Evolutionary conservation across 2,113 vertebrate species (phyloP).

Genomic region (Chloroceryle aenea): DNA sequence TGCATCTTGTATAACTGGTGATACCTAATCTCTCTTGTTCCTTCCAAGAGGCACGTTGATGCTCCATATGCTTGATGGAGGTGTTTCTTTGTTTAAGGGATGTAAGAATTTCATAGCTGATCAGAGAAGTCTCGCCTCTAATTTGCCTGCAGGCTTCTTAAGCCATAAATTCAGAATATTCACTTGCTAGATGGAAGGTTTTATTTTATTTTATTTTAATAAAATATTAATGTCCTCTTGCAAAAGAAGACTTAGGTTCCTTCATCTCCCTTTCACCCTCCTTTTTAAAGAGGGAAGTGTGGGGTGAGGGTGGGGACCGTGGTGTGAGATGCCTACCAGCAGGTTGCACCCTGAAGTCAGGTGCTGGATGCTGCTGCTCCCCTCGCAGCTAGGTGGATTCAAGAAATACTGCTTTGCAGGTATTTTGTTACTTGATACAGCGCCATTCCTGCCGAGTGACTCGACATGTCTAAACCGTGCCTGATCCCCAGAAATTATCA

Average conservation of each 20-base stretch:
- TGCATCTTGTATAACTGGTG: constrained; percentile 50
- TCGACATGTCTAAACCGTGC: not conserved
- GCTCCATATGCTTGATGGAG: constrained; percentile 53
- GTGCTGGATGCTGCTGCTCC: not conserved
- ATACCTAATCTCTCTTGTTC: constrained; percentile 41
- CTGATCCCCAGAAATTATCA: not conserved
- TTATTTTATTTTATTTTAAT: not conserved
- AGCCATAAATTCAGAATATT: not conserved
- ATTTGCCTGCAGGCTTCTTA: constrained; percentile 19
- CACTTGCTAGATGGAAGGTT: not conserved
- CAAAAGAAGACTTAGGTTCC: not conserved
- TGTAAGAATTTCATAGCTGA: not conserved
- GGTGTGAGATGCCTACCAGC: not conserved
- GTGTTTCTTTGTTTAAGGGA: constrained; percentile 36
- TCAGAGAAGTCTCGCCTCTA: constrained; percentile 6
- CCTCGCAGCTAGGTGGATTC: not conserved
- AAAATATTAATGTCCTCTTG: not conserved
- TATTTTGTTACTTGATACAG: not conserved
- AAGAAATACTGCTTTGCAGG: not conserved
- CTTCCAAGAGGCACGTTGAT: constrained; percentile 36
- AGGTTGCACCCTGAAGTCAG: not conserved
- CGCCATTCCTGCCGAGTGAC: not conserved
- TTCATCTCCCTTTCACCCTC: not conserved
- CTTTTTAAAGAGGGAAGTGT: not conserved
- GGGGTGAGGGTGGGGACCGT: not conserved